These are phyloP conservation scores for Bradysia coprophila DNA, from an alignment of 1,140 invertebrate genomes.

Conservation along the genomic window DNA sequence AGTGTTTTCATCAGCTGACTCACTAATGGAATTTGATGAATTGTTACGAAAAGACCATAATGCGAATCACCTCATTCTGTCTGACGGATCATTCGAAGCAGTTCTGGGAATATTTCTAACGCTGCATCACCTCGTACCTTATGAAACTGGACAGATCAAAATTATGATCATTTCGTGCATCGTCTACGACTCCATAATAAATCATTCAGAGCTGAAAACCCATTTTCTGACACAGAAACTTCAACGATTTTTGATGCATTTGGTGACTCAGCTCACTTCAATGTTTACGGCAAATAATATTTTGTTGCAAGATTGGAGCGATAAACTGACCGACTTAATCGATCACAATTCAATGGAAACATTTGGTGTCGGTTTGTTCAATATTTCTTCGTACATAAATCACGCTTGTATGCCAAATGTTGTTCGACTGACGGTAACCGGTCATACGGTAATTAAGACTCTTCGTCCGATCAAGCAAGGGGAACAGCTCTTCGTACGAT, in stretches of 20 bases:
- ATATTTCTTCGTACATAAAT: constrained; percentile 23
- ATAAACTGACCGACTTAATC: not conserved
- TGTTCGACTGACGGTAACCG: too few relatives aligned
- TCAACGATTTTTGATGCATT: not conserved
- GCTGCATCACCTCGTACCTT: not conserved
- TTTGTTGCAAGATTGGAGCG: too few relatives aligned
- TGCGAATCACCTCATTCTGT: constrained; percentile 25
- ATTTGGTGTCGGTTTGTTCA: not conserved
- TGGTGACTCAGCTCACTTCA: not conserved
- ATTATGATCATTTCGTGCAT: not conserved
- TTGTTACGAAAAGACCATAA: constrained; percentile 21
- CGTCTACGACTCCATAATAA: not conserved
- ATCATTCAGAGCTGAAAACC: not conserved
- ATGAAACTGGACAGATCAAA: not conserved
- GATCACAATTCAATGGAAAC: not conserved
- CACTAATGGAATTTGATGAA: constrained; percentile 15
- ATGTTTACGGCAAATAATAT: not conserved
- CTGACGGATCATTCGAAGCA: not conserved
- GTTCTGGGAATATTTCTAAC: not conserved
- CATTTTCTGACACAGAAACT: not conserved
- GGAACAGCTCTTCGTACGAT: too few relatives aligned
- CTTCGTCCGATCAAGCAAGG: too few relatives aligned
- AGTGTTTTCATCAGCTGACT: constrained; percentile 24
- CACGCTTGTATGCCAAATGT: not conserved
- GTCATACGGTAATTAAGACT: too few relatives aligned